Base-by-base conservation (phyloP, 2,113 vertebrate genomes). In the Datnioides undecimradiatus region DNA sequence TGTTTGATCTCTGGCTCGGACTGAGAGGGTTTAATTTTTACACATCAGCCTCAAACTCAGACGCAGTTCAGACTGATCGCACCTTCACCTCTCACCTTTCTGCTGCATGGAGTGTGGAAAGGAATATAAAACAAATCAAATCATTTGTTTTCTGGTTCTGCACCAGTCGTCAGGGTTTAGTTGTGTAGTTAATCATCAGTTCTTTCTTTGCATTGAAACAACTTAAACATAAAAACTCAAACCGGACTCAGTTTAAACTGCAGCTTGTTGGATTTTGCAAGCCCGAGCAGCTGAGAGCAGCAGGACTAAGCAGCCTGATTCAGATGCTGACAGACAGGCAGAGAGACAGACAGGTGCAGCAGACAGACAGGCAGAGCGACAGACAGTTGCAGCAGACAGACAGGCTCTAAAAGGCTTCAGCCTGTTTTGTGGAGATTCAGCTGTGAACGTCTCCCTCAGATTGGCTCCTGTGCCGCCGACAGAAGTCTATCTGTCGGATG, bases 401-500 rank as follows among this genome's bases (percentile, higher is more conserved):
- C 49, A 13, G 66, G 38, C 23, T 3, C 2, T n/a, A n/a, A 17
- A 21, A 10, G 51, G 43, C 36, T 63, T 29, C 40, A 27, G 45
- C 12, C 29, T 9, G 11, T 58, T 70, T 66, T 45, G 49, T 66
- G 82, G 54, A n/a, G 64, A 73, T 79, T 74, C 46, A 31, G 19
- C 38, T 84, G 72, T 80, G 72, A 84, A 76, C 38, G 65, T 58
- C 63, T 52, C 1, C n/a, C 40, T 82, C 68, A 68, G 70, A 79
- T 84, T 67, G 79, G 48, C 57, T 75, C 64, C 51, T 21, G 25
- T 6, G 23, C 54, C 19, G 54, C 49, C 71, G 58, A 66, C 83
- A 78, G 73, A 63, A 87, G 64, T 76, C 84, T 68, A 74, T 88
- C 74, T 82, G 67, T 49, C 36, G 45, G 63, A 69, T 52, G 55